These are phyloP conservation scores for Bagarius yarrelli DNA, from an alignment of 2,113 vertebrate genomes.

Conservation along the genomic window DNA sequence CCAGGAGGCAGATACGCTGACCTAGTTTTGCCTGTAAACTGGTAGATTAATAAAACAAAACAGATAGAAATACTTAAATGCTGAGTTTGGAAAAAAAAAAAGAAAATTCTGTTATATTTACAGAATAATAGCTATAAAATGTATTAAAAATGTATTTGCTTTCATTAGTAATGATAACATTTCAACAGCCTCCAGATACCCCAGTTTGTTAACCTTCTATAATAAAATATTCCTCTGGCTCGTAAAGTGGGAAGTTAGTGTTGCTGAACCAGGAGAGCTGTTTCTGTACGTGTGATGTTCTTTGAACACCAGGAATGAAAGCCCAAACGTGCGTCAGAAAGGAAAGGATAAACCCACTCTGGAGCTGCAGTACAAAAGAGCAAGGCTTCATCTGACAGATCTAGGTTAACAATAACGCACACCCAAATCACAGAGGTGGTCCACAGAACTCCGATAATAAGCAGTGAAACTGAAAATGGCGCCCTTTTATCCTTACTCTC, in stretches of 20 bases:
- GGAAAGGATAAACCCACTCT: constrained; percentile 51
- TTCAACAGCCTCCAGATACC: background rate
- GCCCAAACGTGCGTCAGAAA: constrained; percentile 28
- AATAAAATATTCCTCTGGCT: background rate
- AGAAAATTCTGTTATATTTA: background rate
- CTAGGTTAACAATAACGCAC: constrained; percentile 72
- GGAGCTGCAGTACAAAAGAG: constrained; percentile 51
- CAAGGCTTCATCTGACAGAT: constrained; percentile 70
- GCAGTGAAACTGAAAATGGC: background rate
- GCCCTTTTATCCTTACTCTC: background rate
- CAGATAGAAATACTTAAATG: background rate
- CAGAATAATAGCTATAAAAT: background rate
- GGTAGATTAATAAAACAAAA: background rate
- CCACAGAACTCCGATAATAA: constrained; percentile 34
- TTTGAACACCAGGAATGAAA: constrained; percentile 6
- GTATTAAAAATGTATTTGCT: background rate
- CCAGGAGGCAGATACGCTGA: constrained; percentile 29
- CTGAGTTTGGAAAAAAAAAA: too few species aligned
- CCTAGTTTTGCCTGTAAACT: background rate
- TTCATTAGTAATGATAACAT: background rate
- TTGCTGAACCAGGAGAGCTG: background rate
- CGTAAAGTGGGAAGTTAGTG: constrained; percentile 18
- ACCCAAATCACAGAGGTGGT: constrained; percentile 42
- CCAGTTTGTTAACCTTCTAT: background rate
- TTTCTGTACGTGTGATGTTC: constrained; percentile 6